Evolutionary conservation across 2,113 vertebrate species (phyloP).

Genomic region (Numenius arquata): DNA sequence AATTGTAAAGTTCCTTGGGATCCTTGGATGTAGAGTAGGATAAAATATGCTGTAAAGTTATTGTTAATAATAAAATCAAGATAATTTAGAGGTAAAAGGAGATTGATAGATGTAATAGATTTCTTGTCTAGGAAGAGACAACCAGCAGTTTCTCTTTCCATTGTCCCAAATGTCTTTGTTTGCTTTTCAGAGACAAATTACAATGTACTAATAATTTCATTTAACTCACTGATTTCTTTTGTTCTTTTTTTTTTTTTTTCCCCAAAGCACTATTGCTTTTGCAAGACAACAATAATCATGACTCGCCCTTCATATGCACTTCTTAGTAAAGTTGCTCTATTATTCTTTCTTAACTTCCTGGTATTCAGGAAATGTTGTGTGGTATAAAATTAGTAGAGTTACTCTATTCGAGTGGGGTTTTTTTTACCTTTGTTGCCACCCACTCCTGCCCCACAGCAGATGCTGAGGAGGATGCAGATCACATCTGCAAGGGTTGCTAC

Average conservation of each 20-base stretch:
- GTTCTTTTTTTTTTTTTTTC: not conserved
- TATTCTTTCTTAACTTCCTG: slow-evolving; percentile 20
- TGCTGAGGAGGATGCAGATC: not conserved
- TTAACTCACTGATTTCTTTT: slow-evolving; percentile 8
- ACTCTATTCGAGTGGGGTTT: not conserved
- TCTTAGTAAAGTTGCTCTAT: not conserved
- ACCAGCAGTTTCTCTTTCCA: not conserved
- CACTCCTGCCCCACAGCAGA: not conserved
- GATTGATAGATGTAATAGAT: not conserved
- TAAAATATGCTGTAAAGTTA: not conserved
- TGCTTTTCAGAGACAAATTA: slow-evolving; percentile 22
- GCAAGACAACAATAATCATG: not conserved
- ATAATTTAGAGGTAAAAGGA: not conserved
- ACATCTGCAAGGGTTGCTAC: not conserved
- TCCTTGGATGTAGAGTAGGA: not conserved
- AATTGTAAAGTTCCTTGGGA: not conserved
- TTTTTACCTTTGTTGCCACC: not conserved
- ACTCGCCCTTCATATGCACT: not conserved
- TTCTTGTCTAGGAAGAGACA: slow-evolving; percentile 1
- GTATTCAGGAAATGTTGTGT: not conserved
- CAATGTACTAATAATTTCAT: slow-evolving; percentile 31
- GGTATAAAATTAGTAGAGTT: not conserved
- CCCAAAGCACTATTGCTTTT: slow-evolving; percentile 14
- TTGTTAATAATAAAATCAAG: slow-evolving; percentile 17
- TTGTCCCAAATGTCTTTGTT: not conserved